Evolutionary conservation across 2,888 invertebrate species (phyloP).

Genomic region (Megaustenia siamemsis): DNA sequence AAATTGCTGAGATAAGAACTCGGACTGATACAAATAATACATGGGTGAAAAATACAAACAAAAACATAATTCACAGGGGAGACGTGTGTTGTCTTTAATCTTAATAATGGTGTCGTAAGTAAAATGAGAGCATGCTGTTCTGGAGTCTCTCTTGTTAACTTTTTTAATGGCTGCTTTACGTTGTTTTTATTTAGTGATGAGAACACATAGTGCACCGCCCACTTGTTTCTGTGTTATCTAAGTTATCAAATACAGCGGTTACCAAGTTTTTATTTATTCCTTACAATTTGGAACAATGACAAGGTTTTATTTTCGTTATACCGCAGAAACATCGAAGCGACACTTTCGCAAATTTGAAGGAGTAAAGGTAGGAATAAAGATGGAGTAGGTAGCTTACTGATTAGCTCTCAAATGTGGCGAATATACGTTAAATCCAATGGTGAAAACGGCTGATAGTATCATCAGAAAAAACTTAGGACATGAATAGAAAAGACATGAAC

Average conservation of each 20-base stretch:
- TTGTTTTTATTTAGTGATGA: neutral
- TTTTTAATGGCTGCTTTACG: neutral
- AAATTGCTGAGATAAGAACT: neutral
- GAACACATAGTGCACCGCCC: neutral
- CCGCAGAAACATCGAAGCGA: too few relatives aligned
- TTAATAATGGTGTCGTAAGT: neutral
- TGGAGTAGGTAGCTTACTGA: too few relatives aligned
- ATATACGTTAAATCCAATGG: too few relatives aligned
- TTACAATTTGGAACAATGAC: neutral
- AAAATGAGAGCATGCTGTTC: neutral
- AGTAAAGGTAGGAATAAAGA: too few relatives aligned
- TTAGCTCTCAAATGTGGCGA: too few relatives aligned
- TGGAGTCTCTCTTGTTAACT: neutral
- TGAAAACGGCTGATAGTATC: too few relatives aligned
- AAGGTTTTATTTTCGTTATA: too few relatives aligned
- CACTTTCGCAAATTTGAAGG: too few relatives aligned
- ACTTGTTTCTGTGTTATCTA: neutral
- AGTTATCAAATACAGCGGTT: neutral
- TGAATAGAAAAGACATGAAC: too few relatives aligned
- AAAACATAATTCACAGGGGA: too few relatives aligned
- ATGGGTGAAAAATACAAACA: neutral
- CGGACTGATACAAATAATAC: neutral
- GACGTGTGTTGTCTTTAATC: conserved; percentile 2
- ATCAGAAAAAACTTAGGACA: too few relatives aligned
- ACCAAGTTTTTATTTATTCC: neutral